Evolutionary conservation across 2,113 vertebrate species (phyloP), one percentile per base, ranked within the genome.

Genomic region (Rhodinocichla rosea): DNA sequence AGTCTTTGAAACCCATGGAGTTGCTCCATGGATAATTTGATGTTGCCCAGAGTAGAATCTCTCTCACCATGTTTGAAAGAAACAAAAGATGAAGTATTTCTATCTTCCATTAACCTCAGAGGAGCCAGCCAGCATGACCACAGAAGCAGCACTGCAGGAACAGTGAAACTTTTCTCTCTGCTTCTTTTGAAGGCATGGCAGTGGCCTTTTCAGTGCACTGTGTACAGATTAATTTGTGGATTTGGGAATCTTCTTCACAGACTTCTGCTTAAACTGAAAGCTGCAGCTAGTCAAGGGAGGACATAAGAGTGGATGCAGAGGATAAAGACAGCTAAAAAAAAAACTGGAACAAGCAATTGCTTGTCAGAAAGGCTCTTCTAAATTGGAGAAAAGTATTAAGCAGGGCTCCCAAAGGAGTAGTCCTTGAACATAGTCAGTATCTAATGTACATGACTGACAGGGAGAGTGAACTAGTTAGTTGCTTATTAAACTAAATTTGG

Each of bases 371-470:
- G 77, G 35, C 83, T 86, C 71, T 71, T 81, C 59, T 94, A 93
- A 96, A 97, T 87, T 95, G 87, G 82, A 91, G 55, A 84, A 68
- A 87, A 87, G 57, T 73, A 91, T 85, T 95, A 96, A 97, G 35
- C 14, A 92, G 65, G 15, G 28, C 20, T 94, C 93, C 93, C 94
- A 70, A 89, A 86, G 65, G 86, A n/a, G 7, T 57, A 82, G 83
- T 90, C 53, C 83, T 91, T 91, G 87, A 90, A 64, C 73, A 65
- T 17, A 83, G 79, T 26, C 0, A 1, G 27, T 78, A 37, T 90
- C 69, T 94, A 92, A 96, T 90, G 85, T 91, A 85, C 79, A 87
- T 90, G 90, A 87, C 73, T 94, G 92, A 81, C 21, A 0, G 65
- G 53, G 56, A 95, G 45, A 89, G 37, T 63, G 94, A 95, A 93